These are phyloP conservation scores for Cistogaster globosa DNA, from an alignment of 2,888 invertebrate genomes.

Conservation along the genomic window DNA sequence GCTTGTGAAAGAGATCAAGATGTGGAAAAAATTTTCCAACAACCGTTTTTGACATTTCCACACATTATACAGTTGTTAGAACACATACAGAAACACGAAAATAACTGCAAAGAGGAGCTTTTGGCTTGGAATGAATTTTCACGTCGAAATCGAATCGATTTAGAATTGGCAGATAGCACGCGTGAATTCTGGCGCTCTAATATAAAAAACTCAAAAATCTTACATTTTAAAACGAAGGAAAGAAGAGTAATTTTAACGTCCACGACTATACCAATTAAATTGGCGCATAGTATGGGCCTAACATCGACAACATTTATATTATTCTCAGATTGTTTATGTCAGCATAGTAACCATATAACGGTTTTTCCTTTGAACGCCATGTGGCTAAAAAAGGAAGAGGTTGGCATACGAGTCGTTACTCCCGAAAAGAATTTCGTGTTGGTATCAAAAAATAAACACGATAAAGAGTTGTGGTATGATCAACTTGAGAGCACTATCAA, in stretches of 20 bases:
- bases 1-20: constrained; percentile 73
- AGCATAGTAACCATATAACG: constrained; percentile 87
- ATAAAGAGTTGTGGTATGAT: constrained; percentile 92
- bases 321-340: constrained; percentile 91
- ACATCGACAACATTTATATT: constrained; percentile 90
- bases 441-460: constrained; percentile 85
- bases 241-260: constrained; percentile 92
- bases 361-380: constrained; percentile 89
- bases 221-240: constrained; percentile 84
- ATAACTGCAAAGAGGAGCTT: constrained; percentile 78
- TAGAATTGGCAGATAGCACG: constrained; percentile 81
- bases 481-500: constrained; percentile 90
- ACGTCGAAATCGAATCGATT: constrained; percentile 78
- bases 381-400: constrained; percentile 91
- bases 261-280: constrained; percentile 87
- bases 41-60: constrained; percentile 79
- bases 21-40: constrained; percentile 78
- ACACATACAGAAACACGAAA: constrained; percentile 75
- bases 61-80: constrained; percentile 79
- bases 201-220: constrained; percentile 80
- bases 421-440: constrained; percentile 91
- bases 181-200: constrained; percentile 81
- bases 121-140: constrained; percentile 79
- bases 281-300: constrained; percentile 87
- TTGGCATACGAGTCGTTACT: constrained; percentile 88